Base-by-base conservation (phyloP, 2,888 invertebrate genomes). In the Colostygia pectinataria region DNA sequence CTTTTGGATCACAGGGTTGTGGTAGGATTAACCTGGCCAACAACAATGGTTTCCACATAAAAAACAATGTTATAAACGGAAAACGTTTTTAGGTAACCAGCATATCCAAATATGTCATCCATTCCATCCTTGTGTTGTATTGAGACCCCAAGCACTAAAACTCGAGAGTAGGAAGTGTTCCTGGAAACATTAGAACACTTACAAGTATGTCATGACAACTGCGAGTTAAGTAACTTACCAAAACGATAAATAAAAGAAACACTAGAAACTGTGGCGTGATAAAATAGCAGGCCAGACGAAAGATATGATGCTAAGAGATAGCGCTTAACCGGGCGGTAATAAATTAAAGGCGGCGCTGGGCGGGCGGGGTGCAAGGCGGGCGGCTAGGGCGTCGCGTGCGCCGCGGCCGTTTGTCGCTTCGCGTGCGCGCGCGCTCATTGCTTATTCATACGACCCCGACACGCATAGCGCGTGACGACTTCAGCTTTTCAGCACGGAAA, bases 401-500 rank as follows among this genome's bases (percentile, higher is more conserved):
- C 84, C 37, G 57, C 46, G 66, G 67, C 70, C 64, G 74, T 74
- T 74, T 74, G 73, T 74, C 68, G 82, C 75, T 78, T 88, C 71
- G 89, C 89, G 90, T 89, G 89, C 89, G 88, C 87, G 65, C 71
- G 87, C 87, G 83, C 85, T 88, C 89, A 85, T 90, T 86, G 76
- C 78, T 83, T 89, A 89, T 89, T 89, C 90, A 90, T 88, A 79
- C 81, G 72, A 73, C 62, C 61, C 61, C 55, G 62, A 69, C 89
- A 85, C 87, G 87, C 88, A 82, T 64, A 56, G 59, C 59, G 58
- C 56, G 60, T 46, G 38, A 46, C 48, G 29, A 32, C 9, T 13
- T 34, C 34, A 40, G 24, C 31, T 36, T 27, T 46, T 18, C 23
- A 54, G 49, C 45, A 32, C 48, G 44, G 43, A 52, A 48, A 47